phyloP scores from a whole-genome alignment of 2,113 vertebrate species.

The Heterocephalus glaber region DNA sequence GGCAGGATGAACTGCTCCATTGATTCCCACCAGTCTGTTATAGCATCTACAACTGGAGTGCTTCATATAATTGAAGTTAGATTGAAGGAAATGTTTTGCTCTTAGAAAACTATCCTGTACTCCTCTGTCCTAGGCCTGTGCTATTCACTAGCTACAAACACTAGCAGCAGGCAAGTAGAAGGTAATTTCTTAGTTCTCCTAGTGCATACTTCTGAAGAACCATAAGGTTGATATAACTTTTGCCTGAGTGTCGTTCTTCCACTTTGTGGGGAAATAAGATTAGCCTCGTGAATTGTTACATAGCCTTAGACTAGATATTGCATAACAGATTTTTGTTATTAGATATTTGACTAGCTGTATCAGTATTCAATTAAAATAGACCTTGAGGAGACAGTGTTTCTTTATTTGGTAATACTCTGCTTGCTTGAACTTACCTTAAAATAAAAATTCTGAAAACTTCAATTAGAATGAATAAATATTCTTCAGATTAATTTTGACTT shows the following conservation, averaged over 20 bases:
- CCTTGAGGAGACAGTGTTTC: neutral
- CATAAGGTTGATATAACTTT: neutral
- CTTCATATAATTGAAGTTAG: conserved; percentile 60
- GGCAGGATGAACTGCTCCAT: neutral
- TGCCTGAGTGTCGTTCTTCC: neutral
- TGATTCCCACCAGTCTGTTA: conserved; percentile 26
- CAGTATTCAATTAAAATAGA: neutral
- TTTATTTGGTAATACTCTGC: conserved; percentile 44
- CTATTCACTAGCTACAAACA: neutral
- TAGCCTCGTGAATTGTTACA: neutral
- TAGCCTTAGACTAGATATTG: neutral
- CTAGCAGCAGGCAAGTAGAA: neutral
- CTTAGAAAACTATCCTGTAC: neutral
- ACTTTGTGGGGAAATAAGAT: neutral
- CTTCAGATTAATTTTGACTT: conserved; percentile 46
- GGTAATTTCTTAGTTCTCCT: neutral
- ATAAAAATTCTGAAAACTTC: conserved; percentile 31
- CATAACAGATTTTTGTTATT: neutral
- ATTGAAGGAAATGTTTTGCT: conserved; percentile 56
- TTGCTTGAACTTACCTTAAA: conserved; percentile 56
- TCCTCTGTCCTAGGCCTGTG: neutral
- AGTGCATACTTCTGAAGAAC: neutral
- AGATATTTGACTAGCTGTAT: neutral
- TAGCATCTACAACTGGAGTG: conserved; percentile 5
- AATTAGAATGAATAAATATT: conserved; percentile 18